These are phyloP conservation scores for Scarus forsteni DNA, from an alignment of 2,797 vertebrate genomes.

Conservation along the genomic window DNA sequence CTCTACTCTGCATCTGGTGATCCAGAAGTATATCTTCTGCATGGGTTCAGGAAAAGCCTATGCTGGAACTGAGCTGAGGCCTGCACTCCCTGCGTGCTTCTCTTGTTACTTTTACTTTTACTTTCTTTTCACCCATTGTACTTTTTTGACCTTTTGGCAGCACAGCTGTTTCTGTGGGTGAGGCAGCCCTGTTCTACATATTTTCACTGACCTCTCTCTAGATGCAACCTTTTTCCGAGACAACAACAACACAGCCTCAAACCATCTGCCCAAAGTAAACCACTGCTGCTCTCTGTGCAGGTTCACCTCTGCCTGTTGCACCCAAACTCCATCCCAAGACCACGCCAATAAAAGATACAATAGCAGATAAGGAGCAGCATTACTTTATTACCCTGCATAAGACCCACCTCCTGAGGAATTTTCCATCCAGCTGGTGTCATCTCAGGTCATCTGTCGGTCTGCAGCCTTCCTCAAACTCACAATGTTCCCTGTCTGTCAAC, in stretches of 20 bases:
- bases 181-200: background rate
- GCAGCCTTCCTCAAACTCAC: conserved; percentile 8
- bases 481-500: background rate
- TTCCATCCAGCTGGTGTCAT: conserved; percentile 5
- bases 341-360: conserved; percentile 3
- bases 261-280: conserved; percentile 1
- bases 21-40: no score
- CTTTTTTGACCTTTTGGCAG: no score
- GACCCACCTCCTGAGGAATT: conserved; percentile 28
- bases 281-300: background rate
- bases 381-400: conserved; percentile 22
- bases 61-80: no score
- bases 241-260: conserved; percentile 14
- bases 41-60: no score
- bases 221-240: background rate
- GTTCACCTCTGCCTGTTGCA: conserved; percentile 39
- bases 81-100: no score
- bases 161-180: no score
- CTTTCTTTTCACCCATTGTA: no score
- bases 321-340: conserved; percentile 41
- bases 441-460: conserved; percentile 7
- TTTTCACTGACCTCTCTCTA: conserved; percentile 3
- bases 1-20: no score
- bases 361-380: background rate
- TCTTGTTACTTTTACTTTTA: no score